phyloP scores from a whole-genome alignment of 2,888 invertebrate genomes.

The Teleiodes luculella region DNA sequence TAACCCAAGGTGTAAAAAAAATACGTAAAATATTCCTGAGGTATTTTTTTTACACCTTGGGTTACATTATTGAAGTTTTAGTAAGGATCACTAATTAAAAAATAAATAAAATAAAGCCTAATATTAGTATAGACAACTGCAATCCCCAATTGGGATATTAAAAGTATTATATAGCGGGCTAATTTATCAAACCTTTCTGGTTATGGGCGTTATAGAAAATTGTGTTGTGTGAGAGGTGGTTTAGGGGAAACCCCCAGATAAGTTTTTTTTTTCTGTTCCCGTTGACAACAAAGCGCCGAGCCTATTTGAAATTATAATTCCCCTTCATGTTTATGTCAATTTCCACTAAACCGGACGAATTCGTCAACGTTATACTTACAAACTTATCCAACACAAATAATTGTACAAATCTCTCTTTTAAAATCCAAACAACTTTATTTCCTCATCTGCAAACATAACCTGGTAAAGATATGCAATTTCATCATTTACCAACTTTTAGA shows the following conservation, averaged over 20 bases:
- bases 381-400: conserved; percentile 20
- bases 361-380: conserved; percentile 60
- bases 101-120: too few species aligned
- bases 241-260: conserved; percentile 18
- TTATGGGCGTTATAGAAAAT: too few species aligned
- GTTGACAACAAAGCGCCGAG: conserved; percentile 58
- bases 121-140: too few species aligned
- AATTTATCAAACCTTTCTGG: too few species aligned
- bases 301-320: conserved; percentile 72
- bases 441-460: background rate
- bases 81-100: too few species aligned
- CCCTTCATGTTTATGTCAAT: conserved; percentile 62
- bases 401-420: background rate
- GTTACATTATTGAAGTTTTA: too few species aligned
- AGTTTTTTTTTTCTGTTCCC: conserved; percentile 43
- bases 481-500: conserved; percentile 29
- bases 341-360: conserved; percentile 66
- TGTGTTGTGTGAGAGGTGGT: background rate
- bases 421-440: conserved; percentile 1
- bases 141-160: too few species aligned
- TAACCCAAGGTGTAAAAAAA: too few species aligned
- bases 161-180: too few species aligned
- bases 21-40: too few species aligned
- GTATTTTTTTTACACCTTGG: too few species aligned
- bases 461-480: background rate